Percentiles rank a stretch among this genome's conserved stretches.
phyloP scores from a whole-genome alignment of 2,113 vertebrate genomes.

The Diphyllodes magnificus region DNA sequence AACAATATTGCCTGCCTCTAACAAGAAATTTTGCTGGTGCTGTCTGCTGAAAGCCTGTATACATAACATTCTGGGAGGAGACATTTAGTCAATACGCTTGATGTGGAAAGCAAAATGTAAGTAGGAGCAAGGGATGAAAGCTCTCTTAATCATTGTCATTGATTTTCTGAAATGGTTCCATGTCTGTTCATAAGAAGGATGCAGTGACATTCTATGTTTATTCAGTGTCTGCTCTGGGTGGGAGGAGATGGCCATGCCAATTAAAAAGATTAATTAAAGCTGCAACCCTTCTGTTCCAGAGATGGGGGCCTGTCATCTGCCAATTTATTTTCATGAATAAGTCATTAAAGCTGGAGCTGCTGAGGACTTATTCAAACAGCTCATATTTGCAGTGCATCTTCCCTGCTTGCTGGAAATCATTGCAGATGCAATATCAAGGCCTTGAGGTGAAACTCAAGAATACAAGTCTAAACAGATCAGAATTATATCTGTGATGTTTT shows the following conservation, averaged over 20 bases:
- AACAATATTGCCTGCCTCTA: not conserved
- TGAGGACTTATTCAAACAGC: not conserved
- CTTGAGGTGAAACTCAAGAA: not conserved
- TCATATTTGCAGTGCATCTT: not conserved
- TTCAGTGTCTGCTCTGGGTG: not conserved
- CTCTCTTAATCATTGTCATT: constrained; percentile 39
- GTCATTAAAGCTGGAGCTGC: not conserved
- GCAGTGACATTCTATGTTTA: constrained; percentile 14
- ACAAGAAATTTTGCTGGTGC: not conserved
- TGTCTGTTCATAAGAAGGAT: constrained; percentile 16
- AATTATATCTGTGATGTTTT: not conserved
- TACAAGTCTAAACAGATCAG: not conserved
- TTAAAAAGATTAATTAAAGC: constrained; percentile 55
- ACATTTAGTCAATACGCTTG: constrained; percentile 32
- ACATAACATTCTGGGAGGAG: constrained; percentile 2
- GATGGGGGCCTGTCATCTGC: not conserved
- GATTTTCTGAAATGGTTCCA: constrained; percentile 24
- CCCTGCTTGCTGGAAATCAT: not conserved
- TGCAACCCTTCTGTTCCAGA: constrained; percentile 19
- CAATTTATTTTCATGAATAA: constrained; percentile 34
- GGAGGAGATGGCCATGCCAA: not conserved
- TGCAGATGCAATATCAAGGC: not conserved
- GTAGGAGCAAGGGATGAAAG: constrained; percentile 11
- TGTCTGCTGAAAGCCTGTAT: not conserved
- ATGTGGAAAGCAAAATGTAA: constrained; percentile 34